Evolutionary conservation across 2,888 invertebrate species (phyloP).

Genomic region (Euproctis similis): DNA sequence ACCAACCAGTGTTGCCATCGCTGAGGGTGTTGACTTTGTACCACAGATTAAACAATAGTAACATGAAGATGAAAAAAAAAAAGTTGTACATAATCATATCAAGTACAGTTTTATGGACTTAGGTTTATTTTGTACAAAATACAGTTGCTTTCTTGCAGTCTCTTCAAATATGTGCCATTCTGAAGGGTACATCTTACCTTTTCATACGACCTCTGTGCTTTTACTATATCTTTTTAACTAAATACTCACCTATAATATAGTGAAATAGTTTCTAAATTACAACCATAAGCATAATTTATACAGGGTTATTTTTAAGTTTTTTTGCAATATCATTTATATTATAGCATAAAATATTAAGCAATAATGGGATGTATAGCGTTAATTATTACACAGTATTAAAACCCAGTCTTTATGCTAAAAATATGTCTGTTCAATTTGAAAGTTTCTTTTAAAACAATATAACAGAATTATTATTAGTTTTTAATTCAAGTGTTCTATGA

Average conservation of each 20-base stretch:
- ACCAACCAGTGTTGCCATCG: slow-evolving; percentile 10
- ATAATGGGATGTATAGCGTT: slow-evolving; percentile 17
- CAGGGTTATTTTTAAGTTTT: slow-evolving; percentile 68
- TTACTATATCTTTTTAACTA: slow-evolving; percentile 56
- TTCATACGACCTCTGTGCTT: slow-evolving; percentile 61
- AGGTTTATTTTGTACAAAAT: slow-evolving; percentile 57
- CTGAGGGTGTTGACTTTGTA: slow-evolving; percentile 21
- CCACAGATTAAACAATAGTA: slow-evolving; percentile 30
- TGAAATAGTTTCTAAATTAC: slow-evolving; percentile 58
- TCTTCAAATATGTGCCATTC: slow-evolving; percentile 67
- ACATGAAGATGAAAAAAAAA: too few species aligned
- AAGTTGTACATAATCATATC: slow-evolving; percentile 65
- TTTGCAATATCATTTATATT: slow-evolving; percentile 34
- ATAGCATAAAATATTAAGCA: too few species aligned
- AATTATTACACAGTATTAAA: too few species aligned
- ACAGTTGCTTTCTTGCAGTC: slow-evolving; percentile 56
- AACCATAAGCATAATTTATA: slow-evolving; percentile 73
- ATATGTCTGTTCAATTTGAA: too few species aligned
- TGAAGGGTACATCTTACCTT: slow-evolving; percentile 62
- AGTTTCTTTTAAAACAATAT: too few species aligned
- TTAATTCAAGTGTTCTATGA: slow-evolving; percentile 12
- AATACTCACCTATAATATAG: slow-evolving; percentile 67
- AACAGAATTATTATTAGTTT: too few species aligned
- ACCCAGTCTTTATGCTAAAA: too few species aligned
- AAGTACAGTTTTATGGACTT: slow-evolving; percentile 66